Percentiles rank a stretch among this genome's conserved stretches.
These are phyloP conservation scores for Dermochelys coriacea DNA, from an alignment of 2,797 vertebrate genomes.

Conservation along the genomic window DNA sequence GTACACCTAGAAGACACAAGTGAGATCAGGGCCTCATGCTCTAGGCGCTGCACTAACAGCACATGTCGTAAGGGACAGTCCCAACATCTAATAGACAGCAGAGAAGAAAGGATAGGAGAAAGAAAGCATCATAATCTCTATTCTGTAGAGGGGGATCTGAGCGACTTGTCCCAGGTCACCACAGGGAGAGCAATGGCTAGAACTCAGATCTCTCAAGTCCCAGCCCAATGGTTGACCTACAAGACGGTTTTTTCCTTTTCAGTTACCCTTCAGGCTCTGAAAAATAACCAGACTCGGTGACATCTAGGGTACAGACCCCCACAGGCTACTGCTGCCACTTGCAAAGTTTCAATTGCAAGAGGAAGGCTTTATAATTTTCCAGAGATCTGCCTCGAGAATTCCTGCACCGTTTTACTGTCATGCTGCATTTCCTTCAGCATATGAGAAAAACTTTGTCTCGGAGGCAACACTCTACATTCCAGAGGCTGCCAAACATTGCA, in stretches of 20 bases:
- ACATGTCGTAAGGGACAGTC: background rate
- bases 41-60: background rate
- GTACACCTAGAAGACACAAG: background rate
- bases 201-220: background rate
- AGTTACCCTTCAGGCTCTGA: background rate
- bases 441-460: rapidly evolving
- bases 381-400: background rate
- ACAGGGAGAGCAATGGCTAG: background rate
- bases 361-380: background rate
- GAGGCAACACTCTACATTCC: background rate
- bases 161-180: background rate
- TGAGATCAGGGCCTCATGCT: background rate
- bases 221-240: rapidly evolving
- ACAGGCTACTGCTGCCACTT: background rate
- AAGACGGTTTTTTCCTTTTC: background rate
- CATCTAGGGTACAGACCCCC: rapidly evolving
- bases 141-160: background rate
- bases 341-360: background rate
- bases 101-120: background rate
- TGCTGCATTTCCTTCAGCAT: rapidly evolving
- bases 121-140: rapidly evolving
- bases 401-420: rapidly evolving
- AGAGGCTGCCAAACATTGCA: background rate
- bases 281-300: background rate
- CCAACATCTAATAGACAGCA: background rate